Evolutionary conservation across 2,888 invertebrate genomes (phyloP), one percentile per base, ranked within the genome.

Genomic region (Galeopsomyia nigrocyanea): DNA sequence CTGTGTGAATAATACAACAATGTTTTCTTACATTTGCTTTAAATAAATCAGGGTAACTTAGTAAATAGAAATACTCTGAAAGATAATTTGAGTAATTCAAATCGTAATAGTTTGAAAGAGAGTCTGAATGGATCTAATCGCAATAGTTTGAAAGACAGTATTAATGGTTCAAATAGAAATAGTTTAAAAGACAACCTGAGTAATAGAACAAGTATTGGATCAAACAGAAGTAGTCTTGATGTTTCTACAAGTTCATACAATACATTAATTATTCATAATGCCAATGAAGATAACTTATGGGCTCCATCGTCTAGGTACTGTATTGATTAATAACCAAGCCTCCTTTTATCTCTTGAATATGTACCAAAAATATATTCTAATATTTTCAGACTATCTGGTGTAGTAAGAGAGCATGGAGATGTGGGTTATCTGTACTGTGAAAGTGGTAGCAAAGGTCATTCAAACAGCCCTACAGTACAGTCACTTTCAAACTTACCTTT

Each of bases 181-280:
- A 85, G 86, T 78, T 84, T 92, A 49, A 91, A 92, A 79, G 89
- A 89, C 77, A 89, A 88, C 82, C 82, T 89, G 77, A 89, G 88
- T 71, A 93, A 93, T 83, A 88, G 93, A 60, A 93, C 92, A 81
- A 90, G 90, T 3, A 87, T 90, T 2, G 90, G 90, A 22, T 90
- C 91, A 64, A 91, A 91, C 81, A 87, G 91, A 70, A 91, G 91
- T 79, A 91, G 91, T 31, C 86, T 93, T 79, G 93, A 93, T 84
- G 92, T 93, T 5, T 93, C 93, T 39, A 92, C 93, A 10, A 93
- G 93, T 67, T 93, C 94, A 2, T 95, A 94, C 83, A 94, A 94
- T 82, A 95, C 95, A 16, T 89, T 95, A 58, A 94, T 95, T 78
- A 95, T 95, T 81, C 94, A 95, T 83, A 93, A 90, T 82, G 90